Evolutionary conservation across 2,888 invertebrate genomes (phyloP).

Genomic region (Chymomyza caudatula): DNA sequence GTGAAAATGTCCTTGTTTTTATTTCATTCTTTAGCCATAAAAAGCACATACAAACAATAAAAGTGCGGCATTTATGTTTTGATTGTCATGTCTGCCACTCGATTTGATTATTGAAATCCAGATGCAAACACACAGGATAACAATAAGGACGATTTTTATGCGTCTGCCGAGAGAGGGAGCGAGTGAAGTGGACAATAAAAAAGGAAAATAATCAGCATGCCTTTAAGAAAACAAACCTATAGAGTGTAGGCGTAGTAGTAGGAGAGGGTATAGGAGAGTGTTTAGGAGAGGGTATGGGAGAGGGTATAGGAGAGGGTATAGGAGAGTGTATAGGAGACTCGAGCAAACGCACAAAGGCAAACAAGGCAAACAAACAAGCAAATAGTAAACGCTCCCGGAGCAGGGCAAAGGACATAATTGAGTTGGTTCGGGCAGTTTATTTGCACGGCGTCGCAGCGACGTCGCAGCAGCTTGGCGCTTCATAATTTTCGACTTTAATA

Average conservation of each 20-base stretch:
- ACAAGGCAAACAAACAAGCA: slow-evolving; percentile 8
- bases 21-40: slow-evolving; percentile 27
- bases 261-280: not conserved
- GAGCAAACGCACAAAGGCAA: not conserved
- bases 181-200: slow-evolving; percentile 8
- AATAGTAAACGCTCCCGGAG: not conserved
- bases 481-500: slow-evolving; percentile 51
- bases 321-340: not conserved
- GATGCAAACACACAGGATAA: not conserved
- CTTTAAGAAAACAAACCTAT: slow-evolving; percentile 16
- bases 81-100: slow-evolving; percentile 15
- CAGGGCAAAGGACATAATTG: slow-evolving; percentile 27
- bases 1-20: slow-evolving; percentile 17
- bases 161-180: not conserved
- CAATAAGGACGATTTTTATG: slow-evolving; percentile 8
- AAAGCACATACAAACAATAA: slow-evolving; percentile 16
- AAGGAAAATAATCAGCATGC: slow-evolving; percentile 24
- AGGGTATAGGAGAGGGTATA: not conserved
- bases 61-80: slow-evolving; percentile 20
- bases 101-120: slow-evolving; percentile 28
- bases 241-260: not conserved
- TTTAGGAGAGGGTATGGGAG: too few species aligned
- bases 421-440: slow-evolving; percentile 28
- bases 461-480: slow-evolving; percentile 21
- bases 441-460: not conserved